Evolutionary conservation across 2,888 invertebrate genomes (phyloP).

Genomic region (Amblyjoppa proteus): DNA sequence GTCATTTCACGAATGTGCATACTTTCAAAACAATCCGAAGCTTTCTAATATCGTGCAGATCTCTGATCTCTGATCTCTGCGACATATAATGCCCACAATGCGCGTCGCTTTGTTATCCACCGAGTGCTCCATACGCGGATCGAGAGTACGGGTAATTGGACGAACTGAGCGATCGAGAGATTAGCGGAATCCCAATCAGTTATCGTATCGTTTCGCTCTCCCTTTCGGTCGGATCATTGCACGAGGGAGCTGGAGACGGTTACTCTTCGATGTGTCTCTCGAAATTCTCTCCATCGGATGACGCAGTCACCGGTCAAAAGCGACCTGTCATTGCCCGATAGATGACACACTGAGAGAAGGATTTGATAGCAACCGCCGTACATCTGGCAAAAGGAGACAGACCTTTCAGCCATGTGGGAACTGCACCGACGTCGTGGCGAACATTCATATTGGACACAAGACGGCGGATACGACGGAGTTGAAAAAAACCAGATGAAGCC

Average conservation of each 20-base stretch:
- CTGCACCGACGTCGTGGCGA: no score
- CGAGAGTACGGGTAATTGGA: slow-evolving; percentile 57
- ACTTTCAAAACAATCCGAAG: slow-evolving; percentile 19
- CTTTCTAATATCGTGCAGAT: slow-evolving; percentile 50
- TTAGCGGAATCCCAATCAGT: slow-evolving; percentile 20
- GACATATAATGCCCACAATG: slow-evolving; percentile 13
- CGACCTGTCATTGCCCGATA: slow-evolving; percentile 27
- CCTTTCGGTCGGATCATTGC: slow-evolving; percentile 19
- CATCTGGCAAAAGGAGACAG: no score
- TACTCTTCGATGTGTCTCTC: neutral
- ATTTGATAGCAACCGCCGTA: no score
- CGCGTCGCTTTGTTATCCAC: neutral
- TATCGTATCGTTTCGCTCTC: slow-evolving; percentile 7
- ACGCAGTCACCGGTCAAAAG: slow-evolving; percentile 19
- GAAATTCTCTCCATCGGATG: slow-evolving; percentile 17
- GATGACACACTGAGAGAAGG: no score
- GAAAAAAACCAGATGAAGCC: no score
- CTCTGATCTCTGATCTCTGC: slow-evolving; percentile 19
- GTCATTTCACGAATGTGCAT: neutral
- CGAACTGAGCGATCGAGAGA: slow-evolving; percentile 55
- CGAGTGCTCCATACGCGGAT: slow-evolving; percentile 13
- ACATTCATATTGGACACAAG: no score
- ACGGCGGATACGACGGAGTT: no score
- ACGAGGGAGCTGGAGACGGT: slow-evolving; percentile 17
- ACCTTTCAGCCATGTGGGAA: no score